Base-by-base conservation (phyloP, 2,113 vertebrate genomes). In the Apaloderma vittatum region DNA sequence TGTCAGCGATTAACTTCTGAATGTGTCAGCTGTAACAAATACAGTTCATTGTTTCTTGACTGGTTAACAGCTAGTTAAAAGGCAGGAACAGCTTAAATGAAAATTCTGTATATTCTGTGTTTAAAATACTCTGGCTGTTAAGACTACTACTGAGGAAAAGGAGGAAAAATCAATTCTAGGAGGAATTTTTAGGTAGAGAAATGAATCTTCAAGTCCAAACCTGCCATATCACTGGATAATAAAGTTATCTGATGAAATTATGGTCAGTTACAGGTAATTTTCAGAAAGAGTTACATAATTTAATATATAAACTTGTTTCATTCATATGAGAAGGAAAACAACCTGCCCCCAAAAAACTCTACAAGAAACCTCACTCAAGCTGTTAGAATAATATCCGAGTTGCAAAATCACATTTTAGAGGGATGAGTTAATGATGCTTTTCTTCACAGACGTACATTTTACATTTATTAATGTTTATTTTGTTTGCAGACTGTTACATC, bases 1-100 rank as follows among this genome's bases (percentile, higher is more conserved):
- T 96, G 98, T 95, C 97, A 96, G 93, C 26, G 30, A 96, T 97
- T 98, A 98, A 96, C 96, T 98, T 97, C 95, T 95, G 96, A 98
- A 94, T 81, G 95, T 97, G 94, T 98, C 96, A 96, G 95, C 93
- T 96, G 72, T 97, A 97, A 97, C 72, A 97, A 98, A 97, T 75
- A 83, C 87, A 92, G 74, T 94, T 78, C 91, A 89, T 82, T 94
- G 81, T 81, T 97, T 93, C 58, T 63, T 81, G 90, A 86, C 93
- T 94, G 96, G 90, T 94, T 91, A 79, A 77, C 85, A 96, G 51
- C 71, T 93, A 95, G 90, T 93, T 96, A 87, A 90, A 75, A 96
- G 52, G 48, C 91, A 94, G n/a, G 29, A 97, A 80, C 61, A 67
- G 48, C 59, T 95, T 52, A 62, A 66, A 82, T 89, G 61, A 89